Evolutionary conservation across 2,888 invertebrate genomes (phyloP).

Genomic region (Euplagia quadripunctaria): DNA sequence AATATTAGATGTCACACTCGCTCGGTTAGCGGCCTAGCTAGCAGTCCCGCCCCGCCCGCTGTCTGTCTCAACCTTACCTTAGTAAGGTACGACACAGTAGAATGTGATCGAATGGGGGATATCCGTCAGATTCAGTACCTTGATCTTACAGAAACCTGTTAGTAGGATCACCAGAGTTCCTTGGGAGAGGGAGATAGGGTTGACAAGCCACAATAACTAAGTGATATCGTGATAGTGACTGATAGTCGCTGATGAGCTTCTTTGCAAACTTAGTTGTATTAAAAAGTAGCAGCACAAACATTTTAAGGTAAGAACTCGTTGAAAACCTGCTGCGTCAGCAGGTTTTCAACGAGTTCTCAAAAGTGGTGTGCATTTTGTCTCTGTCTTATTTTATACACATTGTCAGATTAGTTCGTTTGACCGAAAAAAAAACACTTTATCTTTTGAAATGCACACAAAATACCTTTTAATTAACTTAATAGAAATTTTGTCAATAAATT

Average conservation of each 20-base stretch:
- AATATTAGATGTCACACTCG: too few species aligned
- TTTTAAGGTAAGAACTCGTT: neutral
- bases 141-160: too few species aligned
- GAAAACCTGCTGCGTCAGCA: too few species aligned
- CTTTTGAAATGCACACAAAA: neutral
- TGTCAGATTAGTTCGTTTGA: neutral
- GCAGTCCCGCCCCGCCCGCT: too few species aligned
- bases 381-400: neutral
- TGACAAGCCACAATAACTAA: neutral
- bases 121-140: too few species aligned
- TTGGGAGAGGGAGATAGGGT: neutral
- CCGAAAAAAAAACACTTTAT: neutral
- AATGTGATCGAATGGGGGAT: too few species aligned
- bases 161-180: neutral
- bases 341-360: too few species aligned
- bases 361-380: neutral
- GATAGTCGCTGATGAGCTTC: too few species aligned
- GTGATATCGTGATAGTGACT: neutral
- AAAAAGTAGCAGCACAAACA: neutral
- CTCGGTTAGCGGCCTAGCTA: too few species aligned
- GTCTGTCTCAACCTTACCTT: too few species aligned
- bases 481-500: conserved; percentile 18
- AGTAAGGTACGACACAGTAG: too few species aligned
- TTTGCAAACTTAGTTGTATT: too few species aligned
- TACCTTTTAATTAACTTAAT: conserved; percentile 15